Evolutionary conservation across 2,888 invertebrate species (phyloP).

Genomic region (Acanthosepion esculentum): DNA sequence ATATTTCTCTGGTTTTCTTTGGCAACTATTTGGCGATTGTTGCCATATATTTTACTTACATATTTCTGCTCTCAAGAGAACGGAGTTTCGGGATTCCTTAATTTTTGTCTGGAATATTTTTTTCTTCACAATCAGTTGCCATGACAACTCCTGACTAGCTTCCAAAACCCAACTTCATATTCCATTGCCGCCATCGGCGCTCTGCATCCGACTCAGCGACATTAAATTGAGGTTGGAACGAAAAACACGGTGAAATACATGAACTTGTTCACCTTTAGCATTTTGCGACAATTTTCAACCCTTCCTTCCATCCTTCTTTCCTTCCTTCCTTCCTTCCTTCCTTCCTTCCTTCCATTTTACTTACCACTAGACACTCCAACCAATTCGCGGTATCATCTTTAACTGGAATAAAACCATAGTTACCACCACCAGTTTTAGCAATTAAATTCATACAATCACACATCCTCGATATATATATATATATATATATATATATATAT

Average conservation of each 20-base stretch:
- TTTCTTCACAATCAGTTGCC: conserved; percentile 11
- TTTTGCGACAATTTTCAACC: not conserved
- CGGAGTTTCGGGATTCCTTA: not conserved
- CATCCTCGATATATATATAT: too few species aligned
- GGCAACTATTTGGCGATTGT: too few species aligned
- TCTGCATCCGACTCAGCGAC: not conserved
- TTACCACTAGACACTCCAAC: too few species aligned
- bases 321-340: too few species aligned
- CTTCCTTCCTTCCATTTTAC: too few species aligned
- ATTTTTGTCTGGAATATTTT: conserved; percentile 5
- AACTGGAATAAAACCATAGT: too few species aligned
- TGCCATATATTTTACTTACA: not conserved
- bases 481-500: too few species aligned
- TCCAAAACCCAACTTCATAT: not conserved
- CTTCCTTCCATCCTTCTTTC: not conserved
- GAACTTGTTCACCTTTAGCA: not conserved
- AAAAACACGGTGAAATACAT: not conserved
- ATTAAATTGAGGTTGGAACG: not conserved
- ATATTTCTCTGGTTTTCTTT: too few species aligned
- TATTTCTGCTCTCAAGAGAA: not conserved
- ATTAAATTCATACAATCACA: too few species aligned
- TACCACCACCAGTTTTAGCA: too few species aligned
- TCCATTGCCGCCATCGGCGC: too few species aligned
- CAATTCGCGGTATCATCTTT: too few species aligned
- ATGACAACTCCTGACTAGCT: not conserved